Percentiles rank a stretch among this genome's conserved stretches.
Evolutionary conservation across 1,140 invertebrate genomes (phyloP).

Genomic region (Thaumetopoea pityocampa): DNA sequence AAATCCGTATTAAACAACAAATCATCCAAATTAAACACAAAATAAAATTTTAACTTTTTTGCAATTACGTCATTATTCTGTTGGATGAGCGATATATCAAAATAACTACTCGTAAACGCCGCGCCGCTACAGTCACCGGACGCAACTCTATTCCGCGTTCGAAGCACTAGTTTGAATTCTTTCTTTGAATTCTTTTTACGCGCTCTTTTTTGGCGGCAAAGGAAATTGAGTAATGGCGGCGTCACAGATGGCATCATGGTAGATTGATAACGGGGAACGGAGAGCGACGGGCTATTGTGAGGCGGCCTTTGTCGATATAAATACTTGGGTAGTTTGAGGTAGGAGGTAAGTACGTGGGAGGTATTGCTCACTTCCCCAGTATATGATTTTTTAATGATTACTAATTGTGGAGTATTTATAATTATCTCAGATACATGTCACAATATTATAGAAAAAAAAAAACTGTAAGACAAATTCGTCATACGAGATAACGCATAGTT

Average conservation of each 20-base stretch:
- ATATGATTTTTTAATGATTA: too few relatives aligned
- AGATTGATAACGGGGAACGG: constrained; percentile 72
- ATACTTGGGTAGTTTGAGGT: constrained; percentile 6
- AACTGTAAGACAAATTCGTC: too few relatives aligned
- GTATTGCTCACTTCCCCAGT: constrained; percentile 12
- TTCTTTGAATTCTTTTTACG: constrained; percentile 52
- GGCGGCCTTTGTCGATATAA: constrained; percentile 29
- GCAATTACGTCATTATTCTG: too few relatives aligned
- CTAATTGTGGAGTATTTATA: too few relatives aligned
- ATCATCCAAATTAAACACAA: too few relatives aligned
- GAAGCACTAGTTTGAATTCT: constrained; percentile 36
- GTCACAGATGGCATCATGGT: constrained; percentile 74
- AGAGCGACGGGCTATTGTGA: constrained; percentile 55
- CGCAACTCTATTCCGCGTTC: constrained; percentile 29
- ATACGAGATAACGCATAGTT: too few relatives aligned
- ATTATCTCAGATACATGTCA: too few relatives aligned
- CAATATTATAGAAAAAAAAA: too few relatives aligned
- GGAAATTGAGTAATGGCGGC: constrained; percentile 73
- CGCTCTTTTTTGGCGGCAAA: constrained; percentile 60
- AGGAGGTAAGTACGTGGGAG: constrained; percentile 9
- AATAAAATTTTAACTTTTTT: too few relatives aligned
- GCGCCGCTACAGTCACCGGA: constrained; percentile 11
- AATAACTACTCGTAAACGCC: constrained; percentile 8
- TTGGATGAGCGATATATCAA: constrained; percentile 17
- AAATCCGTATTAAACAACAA: too few relatives aligned